phyloP scores from a whole-genome alignment of 2,797 vertebrate genomes.

The Scyliorhinus canicula region DNA sequence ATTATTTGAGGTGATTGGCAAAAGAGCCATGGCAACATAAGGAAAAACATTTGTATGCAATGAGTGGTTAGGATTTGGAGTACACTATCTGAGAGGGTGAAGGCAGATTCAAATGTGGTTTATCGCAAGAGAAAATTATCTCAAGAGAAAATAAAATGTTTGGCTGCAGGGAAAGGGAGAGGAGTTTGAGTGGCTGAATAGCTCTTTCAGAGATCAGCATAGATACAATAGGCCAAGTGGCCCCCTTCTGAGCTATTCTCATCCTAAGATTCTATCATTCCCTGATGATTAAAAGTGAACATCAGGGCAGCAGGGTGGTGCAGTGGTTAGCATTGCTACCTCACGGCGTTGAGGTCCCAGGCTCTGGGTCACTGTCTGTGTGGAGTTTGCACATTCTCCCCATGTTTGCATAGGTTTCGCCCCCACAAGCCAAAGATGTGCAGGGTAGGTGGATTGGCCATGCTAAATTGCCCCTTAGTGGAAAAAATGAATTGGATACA shows the following conservation, averaged over 20 bases:
- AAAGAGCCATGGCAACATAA: too few species aligned
- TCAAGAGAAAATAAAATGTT: background rate
- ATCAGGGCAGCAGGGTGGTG: too few species aligned
- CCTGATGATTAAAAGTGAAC: background rate
- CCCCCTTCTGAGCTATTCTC: background rate
- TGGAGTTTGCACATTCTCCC: too few species aligned
- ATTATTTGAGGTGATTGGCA: too few species aligned
- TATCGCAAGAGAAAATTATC: background rate
- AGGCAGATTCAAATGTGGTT: background rate
- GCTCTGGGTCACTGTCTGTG: too few species aligned
- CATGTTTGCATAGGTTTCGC: too few species aligned
- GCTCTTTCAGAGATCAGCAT: background rate
- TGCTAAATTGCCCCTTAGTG: too few species aligned
- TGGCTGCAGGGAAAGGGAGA: background rate
- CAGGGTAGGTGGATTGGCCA: too few species aligned
- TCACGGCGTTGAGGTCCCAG: too few species aligned
- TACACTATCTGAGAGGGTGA: background rate
- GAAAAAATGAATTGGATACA: too few species aligned
- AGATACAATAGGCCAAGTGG: background rate
- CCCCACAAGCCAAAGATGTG: too few species aligned
- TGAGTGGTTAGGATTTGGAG: background rate
- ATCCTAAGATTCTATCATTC: background rate
- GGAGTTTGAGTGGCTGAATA: background rate
- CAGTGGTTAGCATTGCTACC: too few species aligned
- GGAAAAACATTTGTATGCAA: background rate